phyloP scores from a whole-genome alignment of 2,888 invertebrate species.

The Dasypolia templi region DNA sequence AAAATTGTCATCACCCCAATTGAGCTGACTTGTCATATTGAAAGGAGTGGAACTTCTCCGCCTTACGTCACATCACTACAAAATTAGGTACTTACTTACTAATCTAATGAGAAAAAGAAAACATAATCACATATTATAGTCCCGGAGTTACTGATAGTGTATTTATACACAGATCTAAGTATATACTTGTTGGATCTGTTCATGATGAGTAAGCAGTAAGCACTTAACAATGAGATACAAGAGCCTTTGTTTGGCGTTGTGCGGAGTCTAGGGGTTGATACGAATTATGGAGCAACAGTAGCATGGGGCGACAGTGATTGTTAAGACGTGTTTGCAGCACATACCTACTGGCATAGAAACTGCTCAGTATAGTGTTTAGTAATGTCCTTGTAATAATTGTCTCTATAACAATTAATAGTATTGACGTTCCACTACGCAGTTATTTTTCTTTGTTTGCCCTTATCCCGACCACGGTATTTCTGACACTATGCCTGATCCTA shows the following conservation, averaged over 20 bases:
- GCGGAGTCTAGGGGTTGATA: background rate
- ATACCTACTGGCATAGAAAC: background rate
- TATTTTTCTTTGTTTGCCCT: background rate
- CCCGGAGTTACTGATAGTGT: too few species aligned
- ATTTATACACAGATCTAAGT: background rate
- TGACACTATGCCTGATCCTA: background rate
- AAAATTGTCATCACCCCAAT: too few species aligned
- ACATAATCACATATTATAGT: background rate
- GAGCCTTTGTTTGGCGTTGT: conserved; percentile 19
- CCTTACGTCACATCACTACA: background rate
- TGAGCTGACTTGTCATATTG: background rate
- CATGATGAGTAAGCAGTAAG: background rate
- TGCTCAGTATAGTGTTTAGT: background rate
- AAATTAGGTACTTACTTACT: background rate
- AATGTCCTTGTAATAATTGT: background rate
- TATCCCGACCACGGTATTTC: background rate
- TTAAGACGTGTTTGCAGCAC: background rate
- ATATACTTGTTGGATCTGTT: background rate
- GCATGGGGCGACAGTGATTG: conserved; percentile 7
- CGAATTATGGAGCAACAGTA: background rate
- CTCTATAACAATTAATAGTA: background rate
- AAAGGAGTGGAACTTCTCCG: background rate
- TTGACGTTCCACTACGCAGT: background rate
- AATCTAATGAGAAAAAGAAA: background rate
- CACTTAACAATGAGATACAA: conserved; percentile 1